Evolutionary conservation across 2,797 vertebrate genomes (phyloP), one percentile per base, ranked within the genome.

Genomic region (Halcyon badia): DNA sequence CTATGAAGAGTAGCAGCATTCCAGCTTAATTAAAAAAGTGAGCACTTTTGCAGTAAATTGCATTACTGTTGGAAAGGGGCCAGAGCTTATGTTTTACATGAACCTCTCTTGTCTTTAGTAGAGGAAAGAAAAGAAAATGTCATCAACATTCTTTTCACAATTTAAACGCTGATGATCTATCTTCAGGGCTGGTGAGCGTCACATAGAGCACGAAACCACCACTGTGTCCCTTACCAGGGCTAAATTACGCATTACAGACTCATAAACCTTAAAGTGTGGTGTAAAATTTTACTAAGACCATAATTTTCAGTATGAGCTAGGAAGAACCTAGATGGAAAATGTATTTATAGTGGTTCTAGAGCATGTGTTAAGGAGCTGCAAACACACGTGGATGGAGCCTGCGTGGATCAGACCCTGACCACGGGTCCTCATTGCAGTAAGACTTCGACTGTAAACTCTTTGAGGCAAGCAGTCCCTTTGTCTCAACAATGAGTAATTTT

Each of bases 1-100:
- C 92, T 79, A 83, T 1, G 8, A 91, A 86, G 89, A 92, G 90
- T 90, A 96, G 94, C 92, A 86, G 62, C 92, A 95, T 95, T 89
- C 84, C 95, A 82, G 79, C 92, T 90, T 96, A 94, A 95, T 96
- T 95, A 88, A 96, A 97, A 95, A 87, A 96, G 90, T 35, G 94
- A 97, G 42, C 90, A 88, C 87, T 96, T 96, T 79, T 89, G 82
- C 94, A 95, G 92, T 77, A 95, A 96, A 84, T 94, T 94, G 90
- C 93, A 93, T 95, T 96, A 89, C 85, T 13, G 2, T 10, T 94
- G 88, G 93, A 95, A 78, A 88, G 54, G 31, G 76, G 90, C 93
- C 93, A 96, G 75, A 68, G 83, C 93, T 95, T 80, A 96, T 91
- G 92, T 96, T 97, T 96, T 96, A 96, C 93, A 94, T 80, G 88